Evolutionary conservation across 2,113 vertebrate species (phyloP), one percentile per base, ranked within the genome.

Genomic region (Tursiops truncatus): DNA sequence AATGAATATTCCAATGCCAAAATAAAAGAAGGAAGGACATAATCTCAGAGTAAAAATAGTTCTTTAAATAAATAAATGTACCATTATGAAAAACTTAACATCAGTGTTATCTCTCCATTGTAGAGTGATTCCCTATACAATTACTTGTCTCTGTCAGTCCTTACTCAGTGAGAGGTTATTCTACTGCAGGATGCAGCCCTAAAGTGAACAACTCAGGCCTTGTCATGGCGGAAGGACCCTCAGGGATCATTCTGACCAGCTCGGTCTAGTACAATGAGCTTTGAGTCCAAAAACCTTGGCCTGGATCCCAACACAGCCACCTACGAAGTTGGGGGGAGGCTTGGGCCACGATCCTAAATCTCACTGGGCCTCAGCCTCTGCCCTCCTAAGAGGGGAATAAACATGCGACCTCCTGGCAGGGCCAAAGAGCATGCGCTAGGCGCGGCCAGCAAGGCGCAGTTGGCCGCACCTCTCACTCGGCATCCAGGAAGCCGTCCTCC

Each of bases 321-420:
- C 5, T 0, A 8, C 3, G 26, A 91, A 28, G 12, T 10, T 38
- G 3, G 2, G 25, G 31, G 17, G 33, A 7, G 3, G 47, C 8
- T 20, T 44, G 12, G 1, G 8, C 58, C 33, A 4, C 3, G 0
- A 5, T 25, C 62, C 28, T 56, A 3, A 65, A 25, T 36, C 62
- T 83, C 76, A 3, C n/a, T 2, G 3, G 28, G 23, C 58, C 56
- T 18, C 73, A 33, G 8, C 8, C 26, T 67, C 28, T 33, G 38
- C 20, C 36, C 41, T 85, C 82, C 7, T 18, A 80, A 74, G 76
- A 28, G 28, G 26, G 62, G 9, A 58, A 62, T 23, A 41, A 58
- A 68, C 26, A 1, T 83, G 31, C 1, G 7, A n/a, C 12, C 6
- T 33, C 31, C 41, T 41, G 50, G 5, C 5, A n/a, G 58, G 31